Percentiles rank a stretch among this genome's conserved stretches.
phyloP scores from a whole-genome alignment of 2,797 vertebrate genomes.

The Geotrypetes seraphini region DNA sequence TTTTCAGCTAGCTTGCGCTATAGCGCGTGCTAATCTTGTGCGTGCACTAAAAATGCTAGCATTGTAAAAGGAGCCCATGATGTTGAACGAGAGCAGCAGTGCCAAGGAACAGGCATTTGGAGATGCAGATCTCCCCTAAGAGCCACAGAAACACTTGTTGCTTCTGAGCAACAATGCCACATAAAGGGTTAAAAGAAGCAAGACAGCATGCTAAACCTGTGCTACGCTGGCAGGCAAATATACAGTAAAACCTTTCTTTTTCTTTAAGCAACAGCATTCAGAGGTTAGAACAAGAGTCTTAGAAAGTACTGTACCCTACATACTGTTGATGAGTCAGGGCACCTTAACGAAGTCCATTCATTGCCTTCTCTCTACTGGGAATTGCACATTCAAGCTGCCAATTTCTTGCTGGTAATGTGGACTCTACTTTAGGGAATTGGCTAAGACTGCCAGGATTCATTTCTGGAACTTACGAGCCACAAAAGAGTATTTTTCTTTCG shows the following conservation, averaged over 20 bases:
- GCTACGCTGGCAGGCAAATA: neutral
- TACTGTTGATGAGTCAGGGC: conserved; percentile 39
- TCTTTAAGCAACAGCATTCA: conserved; percentile 35
- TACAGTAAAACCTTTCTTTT: conserved; percentile 26
- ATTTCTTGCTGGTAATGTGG: conserved; percentile 46
- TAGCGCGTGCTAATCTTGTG: no score
- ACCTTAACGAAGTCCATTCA: conserved; percentile 58
- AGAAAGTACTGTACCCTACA: conserved; percentile 25
- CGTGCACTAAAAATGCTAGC: no score
- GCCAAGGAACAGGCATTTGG: no score
- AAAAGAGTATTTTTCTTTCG: conserved; percentile 59
- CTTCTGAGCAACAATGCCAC: no score
- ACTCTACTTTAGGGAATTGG: conserved; percentile 47
- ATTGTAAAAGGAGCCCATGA: no score
- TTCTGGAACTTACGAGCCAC: conserved; percentile 54
- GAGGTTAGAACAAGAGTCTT: conserved; percentile 27
- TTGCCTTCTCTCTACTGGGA: conserved; percentile 40
- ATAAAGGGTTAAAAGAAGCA: conserved; percentile 4
- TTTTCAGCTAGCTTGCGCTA: no score
- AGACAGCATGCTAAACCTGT: conserved; percentile 6
- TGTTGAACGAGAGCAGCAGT: no score
- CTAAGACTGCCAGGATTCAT: conserved; percentile 53
- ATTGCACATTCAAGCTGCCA: conserved; percentile 42
- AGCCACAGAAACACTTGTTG: no score
- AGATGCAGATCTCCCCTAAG: no score